Base-by-base conservation (phyloP, 1,140 invertebrate species). In the Helicoverpa zea region DNA sequence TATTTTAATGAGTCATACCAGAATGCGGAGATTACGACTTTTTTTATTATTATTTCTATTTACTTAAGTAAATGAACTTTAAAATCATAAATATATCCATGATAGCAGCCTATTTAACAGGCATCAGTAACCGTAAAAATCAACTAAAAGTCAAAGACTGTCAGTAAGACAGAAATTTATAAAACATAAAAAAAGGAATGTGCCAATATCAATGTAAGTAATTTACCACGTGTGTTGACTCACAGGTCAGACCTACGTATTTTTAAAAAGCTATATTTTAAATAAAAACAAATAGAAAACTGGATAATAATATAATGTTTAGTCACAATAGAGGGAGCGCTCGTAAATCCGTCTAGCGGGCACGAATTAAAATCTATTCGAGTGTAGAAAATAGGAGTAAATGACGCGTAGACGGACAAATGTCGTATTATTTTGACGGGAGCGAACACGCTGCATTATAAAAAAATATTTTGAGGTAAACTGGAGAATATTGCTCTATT, bases 261-360 rank as follows among this genome's bases (percentile, higher is more conserved):
- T 76, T 78, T 66, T 54, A 54, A 78, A 78, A 54, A 14, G 51
- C 2, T 23, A 49, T 75, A 75, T 78, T 78, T 78, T 54, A 66
- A 13, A n/a, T 51, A 74, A 79, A 64, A 74, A 79, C 81, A 75
- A 77, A 83, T 83, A 64, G 74, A 73, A 77, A 52, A 43, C 13
- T 75, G 70, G 49, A 86, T 81, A 81, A 91, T 89, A 90, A 90
- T 86, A 89, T 87, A 86, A 87, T 88, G 81, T 88, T 84, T 77
- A 86, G 87, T 87, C 89, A 91, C 90, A 91, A 91, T 91, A 81
- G 84, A 85, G 80, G 52, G 54, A 18, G 29, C 11, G 23, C 29
- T 79, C 77, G 84, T 93, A 92, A 91, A 93, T 93, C 90, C 91
- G 88, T 91, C 86, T 30, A 51, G 43, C 43, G 72, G n/a, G 68